Evolutionary conservation across 2,888 invertebrate species (phyloP).

Genomic region (Acanthosepion lycidas): DNA sequence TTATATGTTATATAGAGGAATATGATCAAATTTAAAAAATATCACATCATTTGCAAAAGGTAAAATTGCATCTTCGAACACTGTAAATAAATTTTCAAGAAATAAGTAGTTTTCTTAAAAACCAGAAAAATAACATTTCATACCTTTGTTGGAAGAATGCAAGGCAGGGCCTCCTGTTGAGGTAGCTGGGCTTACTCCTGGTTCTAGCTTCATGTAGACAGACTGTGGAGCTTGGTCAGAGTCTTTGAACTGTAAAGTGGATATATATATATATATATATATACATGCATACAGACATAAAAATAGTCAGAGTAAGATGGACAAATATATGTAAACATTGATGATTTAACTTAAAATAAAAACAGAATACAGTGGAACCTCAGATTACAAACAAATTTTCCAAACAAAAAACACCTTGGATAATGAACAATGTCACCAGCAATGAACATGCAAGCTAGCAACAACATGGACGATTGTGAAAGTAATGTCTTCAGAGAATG

Average conservation of each 20-base stretch:
- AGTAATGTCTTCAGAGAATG: no score
- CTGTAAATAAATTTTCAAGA: no score
- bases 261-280: background rate
- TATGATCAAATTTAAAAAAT: no score
- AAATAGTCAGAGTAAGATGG: background rate
- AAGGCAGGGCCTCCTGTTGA: background rate
- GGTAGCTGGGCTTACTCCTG: background rate
- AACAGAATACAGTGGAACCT: background rate
- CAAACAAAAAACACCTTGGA: no score
- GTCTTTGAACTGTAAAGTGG: slow-evolving; percentile 35
- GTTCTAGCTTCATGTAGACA: slow-evolving; percentile 44
- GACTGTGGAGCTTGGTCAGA: slow-evolving; percentile 45
- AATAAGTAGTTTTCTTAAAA: no score
- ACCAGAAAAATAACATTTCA: accelerated
- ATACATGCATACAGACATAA: background rate
- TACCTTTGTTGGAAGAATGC: background rate
- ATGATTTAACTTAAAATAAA: background rate
- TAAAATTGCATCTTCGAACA: no score
- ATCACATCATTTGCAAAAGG: no score
- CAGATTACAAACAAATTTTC: no score
- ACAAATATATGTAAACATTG: background rate
- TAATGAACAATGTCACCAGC: no score
- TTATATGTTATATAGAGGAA: no score
- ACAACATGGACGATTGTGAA: no score
- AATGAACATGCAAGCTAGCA: no score